These are phyloP conservation scores for Syritta pipiens DNA, from an alignment of 2,888 invertebrate genomes.

Conservation along the genomic window DNA sequence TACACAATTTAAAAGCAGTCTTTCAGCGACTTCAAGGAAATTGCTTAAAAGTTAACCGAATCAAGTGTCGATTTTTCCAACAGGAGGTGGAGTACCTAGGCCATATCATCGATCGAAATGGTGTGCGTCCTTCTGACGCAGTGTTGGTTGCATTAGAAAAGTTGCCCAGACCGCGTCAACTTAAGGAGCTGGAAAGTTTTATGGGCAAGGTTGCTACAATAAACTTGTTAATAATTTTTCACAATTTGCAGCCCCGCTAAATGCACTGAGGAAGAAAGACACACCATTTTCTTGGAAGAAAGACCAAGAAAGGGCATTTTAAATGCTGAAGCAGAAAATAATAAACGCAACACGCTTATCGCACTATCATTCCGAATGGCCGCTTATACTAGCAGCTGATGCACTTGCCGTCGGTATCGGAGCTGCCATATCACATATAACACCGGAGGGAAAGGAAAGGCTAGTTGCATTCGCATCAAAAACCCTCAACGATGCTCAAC, in stretches of 20 bases:
- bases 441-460: constrained; percentile 58
- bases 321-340: constrained; percentile 69
- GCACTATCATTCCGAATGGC: constrained; percentile 18
- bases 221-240: constrained; percentile 30
- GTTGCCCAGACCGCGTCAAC: constrained; percentile 16
- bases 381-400: constrained; percentile 60
- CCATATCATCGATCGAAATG: constrained; percentile 57
- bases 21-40: constrained; percentile 66
- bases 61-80: constrained; percentile 75
- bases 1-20: constrained; percentile 69
- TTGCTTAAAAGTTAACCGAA: constrained; percentile 69
- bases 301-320: constrained; percentile 69
- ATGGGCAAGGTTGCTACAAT: constrained; percentile 70
- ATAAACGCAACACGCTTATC: constrained; percentile 10
- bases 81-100: constrained; percentile 73
- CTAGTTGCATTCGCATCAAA: constrained; percentile 19
- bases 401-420: constrained; percentile 60
- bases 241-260: constrained; percentile 70
- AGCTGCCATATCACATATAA: constrained; percentile 72
- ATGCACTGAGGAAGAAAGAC: constrained; percentile 66
- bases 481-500: constrained; percentile 61
- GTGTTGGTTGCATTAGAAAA: constrained; percentile 5
- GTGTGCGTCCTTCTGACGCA: constrained; percentile 48
- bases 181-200: constrained; percentile 68
- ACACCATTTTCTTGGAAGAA: constrained; percentile 69